These are phyloP conservation scores for Nicator chloris DNA, from an alignment of 2,113 vertebrate species.

Conservation along the genomic window DNA sequence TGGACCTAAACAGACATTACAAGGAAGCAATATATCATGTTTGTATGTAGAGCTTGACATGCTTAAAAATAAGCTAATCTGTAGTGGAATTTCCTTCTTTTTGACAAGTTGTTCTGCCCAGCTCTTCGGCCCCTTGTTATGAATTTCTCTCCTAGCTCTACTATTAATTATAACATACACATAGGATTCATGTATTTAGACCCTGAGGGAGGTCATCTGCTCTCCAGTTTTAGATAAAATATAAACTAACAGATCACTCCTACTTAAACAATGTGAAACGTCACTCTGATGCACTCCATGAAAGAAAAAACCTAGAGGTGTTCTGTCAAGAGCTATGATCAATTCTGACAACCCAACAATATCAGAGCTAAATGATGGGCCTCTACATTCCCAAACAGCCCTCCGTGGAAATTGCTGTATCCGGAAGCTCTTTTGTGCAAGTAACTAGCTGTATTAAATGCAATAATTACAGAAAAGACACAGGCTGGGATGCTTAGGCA, in stretches of 20 bases:
- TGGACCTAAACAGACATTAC: constrained; percentile 78
- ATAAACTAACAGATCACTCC: constrained; percentile 84
- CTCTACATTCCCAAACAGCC: constrained; percentile 77
- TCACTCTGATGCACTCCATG: constrained; percentile 74
- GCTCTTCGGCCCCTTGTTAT: constrained; percentile 73
- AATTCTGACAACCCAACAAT: constrained; percentile 82
- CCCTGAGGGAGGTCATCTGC: constrained; percentile 80
- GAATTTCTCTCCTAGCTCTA: constrained; percentile 73
- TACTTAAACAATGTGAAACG: constrained; percentile 83
- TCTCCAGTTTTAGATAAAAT: constrained; percentile 81
- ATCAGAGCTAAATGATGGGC: constrained; percentile 81
- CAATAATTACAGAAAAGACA: constrained; percentile 79
- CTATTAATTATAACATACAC: constrained; percentile 83
- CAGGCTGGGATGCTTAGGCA: constrained; percentile 56
- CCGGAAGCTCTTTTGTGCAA: constrained; percentile 77
- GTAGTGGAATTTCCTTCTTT: constrained; percentile 86
- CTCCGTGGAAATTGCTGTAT: constrained; percentile 76
- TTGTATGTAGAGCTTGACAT: constrained; percentile 82
- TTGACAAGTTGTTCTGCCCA: constrained; percentile 84
- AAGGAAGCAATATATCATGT: constrained; percentile 86
- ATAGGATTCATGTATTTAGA: constrained; percentile 79
- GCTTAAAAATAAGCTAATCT: constrained; percentile 97
- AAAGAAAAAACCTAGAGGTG: constrained; percentile 77
- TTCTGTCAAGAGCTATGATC: constrained; percentile 82
- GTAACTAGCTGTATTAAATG: constrained; percentile 79